Base-by-base conservation (phyloP, 35 echinoderm and acorn worm genomes). In the Apostichopus californicus region DNA sequence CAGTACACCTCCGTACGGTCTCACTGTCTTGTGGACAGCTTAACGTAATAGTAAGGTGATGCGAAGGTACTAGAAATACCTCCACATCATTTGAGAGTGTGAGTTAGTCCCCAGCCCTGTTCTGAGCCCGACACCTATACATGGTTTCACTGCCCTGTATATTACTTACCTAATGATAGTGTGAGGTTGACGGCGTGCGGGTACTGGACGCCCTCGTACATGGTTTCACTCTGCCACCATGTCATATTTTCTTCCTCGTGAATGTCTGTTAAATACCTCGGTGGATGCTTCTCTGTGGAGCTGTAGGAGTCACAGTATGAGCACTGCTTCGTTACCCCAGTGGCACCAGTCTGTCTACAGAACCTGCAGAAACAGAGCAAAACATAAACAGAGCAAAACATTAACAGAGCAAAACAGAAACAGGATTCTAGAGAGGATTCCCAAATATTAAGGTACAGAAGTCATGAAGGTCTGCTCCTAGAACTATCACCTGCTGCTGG, bases 221-320 rank as follows among this genome's bases (percentile, higher is more conserved):
- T 94, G 24, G 96, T 96, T 58, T 98, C 94, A 93, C 96, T 98
- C 94, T 98, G 96, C 96, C 96, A 98, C 91, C 96, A 94, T 6
- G 94, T 98, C 91, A 95, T 94, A 23, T 92, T 85, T 63, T 95
- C 88, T 73, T 96, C 94, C 34, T 94, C 91, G 68, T 98, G 96
- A 57, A 96, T 94, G 88, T 98, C 96, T 14, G 96, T 98, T 56
- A 98, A 87, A 91, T 98, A 98, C 8, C 88, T 90, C 4, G 96
- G 87, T 9, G 96, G 94, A 65, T 98, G 96, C 21, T 57, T 87
- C 56, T 61, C 58, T 46, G 73, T 73, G 0, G 25, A 8, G 20
- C 24, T 26, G 9, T 65, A 77, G 22, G 81, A 24, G 55, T 94
- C 87, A 57, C 96, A 98, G 87, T 86, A 86, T 1, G 90, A 77